Percentiles rank a stretch among this genome's conserved stretches.
phyloP scores from a whole-genome alignment of 2,113 vertebrate genomes.

The Sula dactylatra region DNA sequence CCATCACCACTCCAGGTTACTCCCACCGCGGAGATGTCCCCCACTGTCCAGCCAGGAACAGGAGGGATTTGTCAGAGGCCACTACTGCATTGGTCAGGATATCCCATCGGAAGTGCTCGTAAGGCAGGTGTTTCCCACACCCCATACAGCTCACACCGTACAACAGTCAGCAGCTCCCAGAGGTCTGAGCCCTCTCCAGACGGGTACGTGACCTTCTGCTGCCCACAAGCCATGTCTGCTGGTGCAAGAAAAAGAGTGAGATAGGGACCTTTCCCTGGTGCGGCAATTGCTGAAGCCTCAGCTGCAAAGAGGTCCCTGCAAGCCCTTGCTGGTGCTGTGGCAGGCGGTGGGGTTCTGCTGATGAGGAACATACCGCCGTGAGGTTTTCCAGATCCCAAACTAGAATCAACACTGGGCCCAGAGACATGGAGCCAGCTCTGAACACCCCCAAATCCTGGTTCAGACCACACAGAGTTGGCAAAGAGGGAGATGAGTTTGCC shows the following conservation, averaged over 20 bases:
- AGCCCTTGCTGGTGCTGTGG: not conserved
- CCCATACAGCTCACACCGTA: not conserved
- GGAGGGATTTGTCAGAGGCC: not conserved
- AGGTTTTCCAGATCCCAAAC: not conserved
- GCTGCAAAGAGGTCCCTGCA: not conserved
- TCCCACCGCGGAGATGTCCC: accelerated
- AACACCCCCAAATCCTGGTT: not conserved
- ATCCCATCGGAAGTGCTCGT: not conserved
- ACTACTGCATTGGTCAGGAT: not conserved
- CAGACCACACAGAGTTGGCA: not conserved
- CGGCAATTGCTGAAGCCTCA: not conserved
- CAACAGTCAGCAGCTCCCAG: not conserved
- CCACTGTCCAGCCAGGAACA: not conserved
- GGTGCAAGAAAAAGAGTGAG: not conserved
- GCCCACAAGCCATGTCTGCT: not conserved
- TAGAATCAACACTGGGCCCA: not conserved
- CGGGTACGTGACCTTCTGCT: accelerated
- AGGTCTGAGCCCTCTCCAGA: not conserved
- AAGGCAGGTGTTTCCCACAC: not conserved
- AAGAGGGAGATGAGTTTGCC: not conserved
- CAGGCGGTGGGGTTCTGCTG: not conserved
- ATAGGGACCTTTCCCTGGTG: not conserved
- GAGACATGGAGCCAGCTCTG: not conserved
- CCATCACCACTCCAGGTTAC: too few relatives aligned
- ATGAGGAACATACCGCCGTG: not conserved